Percentiles rank a stretch among this genome's conserved stretches.
Conservation (phyloP, 2,797 vertebrate genomes). For the Jordanella pulchra region DNA sequence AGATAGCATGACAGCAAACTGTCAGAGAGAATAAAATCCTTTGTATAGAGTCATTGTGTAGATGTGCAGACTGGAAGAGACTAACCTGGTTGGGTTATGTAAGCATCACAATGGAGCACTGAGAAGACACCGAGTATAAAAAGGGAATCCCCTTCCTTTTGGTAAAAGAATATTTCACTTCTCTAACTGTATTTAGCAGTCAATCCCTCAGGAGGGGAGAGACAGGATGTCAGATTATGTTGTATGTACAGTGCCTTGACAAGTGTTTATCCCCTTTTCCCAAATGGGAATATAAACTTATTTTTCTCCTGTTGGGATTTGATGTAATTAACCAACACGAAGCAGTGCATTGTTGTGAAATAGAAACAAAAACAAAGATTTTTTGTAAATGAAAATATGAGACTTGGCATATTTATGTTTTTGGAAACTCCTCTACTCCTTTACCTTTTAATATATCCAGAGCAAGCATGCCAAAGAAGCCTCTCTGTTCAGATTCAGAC, state of each 20-base stretch:
- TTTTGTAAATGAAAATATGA: too few species aligned
- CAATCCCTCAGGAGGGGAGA: constrained; percentile 41
- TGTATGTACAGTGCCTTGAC: neutral
- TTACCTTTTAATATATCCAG: too few species aligned
- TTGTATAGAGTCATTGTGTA: constrained; percentile 54
- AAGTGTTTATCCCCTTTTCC: too few species aligned
- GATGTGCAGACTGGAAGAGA: constrained; percentile 27
- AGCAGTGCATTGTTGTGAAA: neutral
- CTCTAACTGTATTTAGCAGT: constrained; percentile 31
- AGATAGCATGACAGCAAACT: constrained; percentile 49
- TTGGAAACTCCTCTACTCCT: too few species aligned
- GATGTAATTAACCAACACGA: neutral
- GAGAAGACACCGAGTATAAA: constrained; percentile 60
- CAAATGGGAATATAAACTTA: neutral
- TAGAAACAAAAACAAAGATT: neutral
- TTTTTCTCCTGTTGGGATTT: neutral
- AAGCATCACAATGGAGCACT: constrained; percentile 60
- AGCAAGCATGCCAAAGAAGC: too few species aligned
- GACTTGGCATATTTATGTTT: too few species aligned
- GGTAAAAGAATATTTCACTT: constrained; percentile 59
- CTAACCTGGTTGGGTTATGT: constrained; percentile 48
- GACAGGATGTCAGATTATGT: constrained; percentile 11
- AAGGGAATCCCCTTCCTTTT: constrained; percentile 52
- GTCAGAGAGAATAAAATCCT: constrained; percentile 60
- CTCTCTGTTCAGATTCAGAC: too few species aligned